Evolutionary conservation across 2,888 invertebrate species (phyloP), one percentile per base, ranked within the genome.

Genomic region (Heterodera filipjevi): DNA sequence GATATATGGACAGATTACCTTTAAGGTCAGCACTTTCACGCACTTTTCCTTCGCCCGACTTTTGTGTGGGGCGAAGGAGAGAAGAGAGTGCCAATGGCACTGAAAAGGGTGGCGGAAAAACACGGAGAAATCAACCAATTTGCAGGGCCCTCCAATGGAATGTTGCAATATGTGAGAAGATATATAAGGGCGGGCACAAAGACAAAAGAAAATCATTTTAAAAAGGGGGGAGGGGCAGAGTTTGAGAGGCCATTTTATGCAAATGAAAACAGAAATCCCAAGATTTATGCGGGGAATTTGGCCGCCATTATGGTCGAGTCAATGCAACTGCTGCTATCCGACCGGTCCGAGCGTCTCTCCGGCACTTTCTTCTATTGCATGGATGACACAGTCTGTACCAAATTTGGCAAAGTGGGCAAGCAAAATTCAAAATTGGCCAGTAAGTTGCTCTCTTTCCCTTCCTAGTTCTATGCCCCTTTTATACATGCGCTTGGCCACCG

Each of bases 221-320:
- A 68, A 32, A 27, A n/a, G 27, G 30, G 22, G 66, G 66, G 27
- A 8, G 16, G 49, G 16, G 16, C 16, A 16, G 12, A 8, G 16
- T 66, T 66, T 27, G 66, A 12, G 12, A 14, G 32, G 66, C 5
- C 12, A 27, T 32, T 66, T 66, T 16, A n/a, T 27, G 5, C 12
- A 66, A 66, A 14, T 8, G 8, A n/a, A 66, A 3, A 12, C 12
- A 66, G 27, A 66, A 16, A 32, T 27, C 27, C 8, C 33, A 32
- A 86, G 87, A 84, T 86, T 27, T 86, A 86, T 79, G 87, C 84
- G 12, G 87, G 86, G 16, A 86, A 85, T 68, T 77, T 87, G 72
- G 86, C 85, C 27, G 80, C 74, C 12, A 81, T 86, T 27, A 80
- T 84, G 46, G 85, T 82, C 33, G 81, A 82, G 32, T 80, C 82